Evolutionary conservation across 2,888 invertebrate genomes (phyloP), one percentile per base, ranked within the genome.

Genomic region (Trachelus troglodyta): DNA sequence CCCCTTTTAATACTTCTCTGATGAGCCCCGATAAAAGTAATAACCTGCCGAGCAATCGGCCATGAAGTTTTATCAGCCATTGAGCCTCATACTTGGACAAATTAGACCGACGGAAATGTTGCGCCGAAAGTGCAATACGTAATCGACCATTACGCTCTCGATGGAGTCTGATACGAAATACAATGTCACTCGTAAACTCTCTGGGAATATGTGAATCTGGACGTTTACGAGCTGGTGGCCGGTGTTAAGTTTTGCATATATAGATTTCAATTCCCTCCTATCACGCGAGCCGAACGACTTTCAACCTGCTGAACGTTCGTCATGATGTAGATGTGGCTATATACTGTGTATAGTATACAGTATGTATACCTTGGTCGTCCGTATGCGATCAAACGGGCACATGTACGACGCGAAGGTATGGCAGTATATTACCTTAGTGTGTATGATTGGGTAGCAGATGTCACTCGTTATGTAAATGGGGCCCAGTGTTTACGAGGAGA

Each of bases 401-500:
- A 56, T 56, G 56, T 56, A 56, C 23, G 9, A 56, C 56, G 56
- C 23, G 1, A 37, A 69, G 75, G 69, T 69, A 40, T 75, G 75
- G 31, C 76, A 56, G 77, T 74, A 71, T 75, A 74, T 35, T 56
- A 77, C 79, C 78, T 69, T 81, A 79, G 83, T 82, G 84, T 86
- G 84, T 89, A 89, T 89, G 89, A 90, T 89, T 89, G 89, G 86
- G 83, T 85, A 81, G 89, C 87, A 89, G 88, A 90, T 90, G 90
- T 90, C 90, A 90, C 89, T 89, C 88, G 89, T 90, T 91, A 90
- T 90, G 90, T 89, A 90, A 90, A 90, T 89, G 87, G 35, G 35
- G 80, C 83, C 75, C 81, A 87, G 88, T 89, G 88, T 90, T 90
- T 90, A 90, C 88, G 88, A 89, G 89, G 85, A 86, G 85, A 90